Conservation (phyloP, 2,888 invertebrate genomes). For the Azorinus chamasolen region DNA sequence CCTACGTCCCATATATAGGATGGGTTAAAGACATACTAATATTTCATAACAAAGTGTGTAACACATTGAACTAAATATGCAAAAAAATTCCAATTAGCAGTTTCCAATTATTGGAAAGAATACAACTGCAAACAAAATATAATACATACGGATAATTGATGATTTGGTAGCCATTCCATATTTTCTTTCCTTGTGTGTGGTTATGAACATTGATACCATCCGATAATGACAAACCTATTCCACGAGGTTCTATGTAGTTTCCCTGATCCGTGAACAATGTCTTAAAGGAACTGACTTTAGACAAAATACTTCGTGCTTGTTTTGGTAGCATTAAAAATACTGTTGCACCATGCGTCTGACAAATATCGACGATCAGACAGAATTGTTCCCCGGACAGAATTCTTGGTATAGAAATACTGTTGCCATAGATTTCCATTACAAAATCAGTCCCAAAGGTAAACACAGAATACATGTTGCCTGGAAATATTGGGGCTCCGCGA, state of each 20-base stretch:
- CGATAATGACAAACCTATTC: slow-evolving; percentile 42
- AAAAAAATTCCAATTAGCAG: too few species aligned
- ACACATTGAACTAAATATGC: too few species aligned
- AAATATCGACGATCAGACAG: slow-evolving; percentile 49
- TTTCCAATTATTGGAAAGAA: too few species aligned
- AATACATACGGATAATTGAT: slow-evolving; percentile 21
- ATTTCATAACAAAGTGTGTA: too few species aligned
- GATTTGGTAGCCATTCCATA: slow-evolving; percentile 49
- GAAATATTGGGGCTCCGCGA: slow-evolving; percentile 50
- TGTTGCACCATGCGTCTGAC: slow-evolving; percentile 36
- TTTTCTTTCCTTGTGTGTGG: background rate
- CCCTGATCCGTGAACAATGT: slow-evolving; percentile 9
- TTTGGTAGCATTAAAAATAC: slow-evolving; percentile 52
- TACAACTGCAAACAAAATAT: too few species aligned
- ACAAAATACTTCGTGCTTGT: slow-evolving; percentile 28
- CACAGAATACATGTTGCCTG: slow-evolving; percentile 35
- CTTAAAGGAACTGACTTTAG: slow-evolving; percentile 29
- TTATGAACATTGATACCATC: slow-evolving; percentile 33
- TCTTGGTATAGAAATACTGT: slow-evolving; percentile 25
- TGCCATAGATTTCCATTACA: slow-evolving; percentile 21
- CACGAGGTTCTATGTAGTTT: slow-evolving; percentile 33
- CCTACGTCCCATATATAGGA: too few species aligned
- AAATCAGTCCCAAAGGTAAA: slow-evolving; percentile 38
- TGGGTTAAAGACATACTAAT: too few species aligned
- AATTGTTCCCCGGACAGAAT: slow-evolving; percentile 24